Conservation (phyloP, 2,888 invertebrate genomes). For the Resseliella maxima region DNA sequence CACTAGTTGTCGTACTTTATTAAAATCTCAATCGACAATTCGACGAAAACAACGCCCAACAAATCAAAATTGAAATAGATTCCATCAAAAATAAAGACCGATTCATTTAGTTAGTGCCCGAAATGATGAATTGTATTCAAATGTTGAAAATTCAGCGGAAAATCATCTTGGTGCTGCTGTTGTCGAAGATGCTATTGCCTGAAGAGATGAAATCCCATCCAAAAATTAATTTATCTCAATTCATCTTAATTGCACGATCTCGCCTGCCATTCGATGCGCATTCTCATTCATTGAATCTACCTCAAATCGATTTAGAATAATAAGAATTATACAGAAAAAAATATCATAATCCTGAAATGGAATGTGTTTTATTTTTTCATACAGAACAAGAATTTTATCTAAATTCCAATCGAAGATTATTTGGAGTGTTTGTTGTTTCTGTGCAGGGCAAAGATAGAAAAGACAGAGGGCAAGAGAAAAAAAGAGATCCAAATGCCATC, state of each 20-base stretch:
- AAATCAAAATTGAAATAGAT: not conserved
- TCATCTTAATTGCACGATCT: slow-evolving; percentile 28
- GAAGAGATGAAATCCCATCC: not conserved
- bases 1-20: not conserved
- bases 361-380: not conserved
- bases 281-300: not conserved
- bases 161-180: not conserved
- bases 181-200: not conserved
- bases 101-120: not conserved
- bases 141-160: slow-evolving; percentile 34
- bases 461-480: not conserved
- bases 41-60: slow-evolving; percentile 37
- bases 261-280: slow-evolving; percentile 20
- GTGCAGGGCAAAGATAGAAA: not conserved
- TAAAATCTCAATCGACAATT: slow-evolving; percentile 35
- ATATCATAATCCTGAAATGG: slow-evolving; percentile 30
- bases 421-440: not conserved
- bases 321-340: not conserved
- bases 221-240: slow-evolving; percentile 49
- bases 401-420: slow-evolving; percentile 51
- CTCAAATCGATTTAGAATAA: not conserved
- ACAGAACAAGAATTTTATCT: slow-evolving; percentile 48
- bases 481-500: slow-evolving; percentile 19
- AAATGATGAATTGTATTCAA: slow-evolving; percentile 34
- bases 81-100: not conserved